Evolutionary conservation across 2,113 vertebrate genomes (phyloP).

Genomic region (Neopipo cinnamomea): DNA sequence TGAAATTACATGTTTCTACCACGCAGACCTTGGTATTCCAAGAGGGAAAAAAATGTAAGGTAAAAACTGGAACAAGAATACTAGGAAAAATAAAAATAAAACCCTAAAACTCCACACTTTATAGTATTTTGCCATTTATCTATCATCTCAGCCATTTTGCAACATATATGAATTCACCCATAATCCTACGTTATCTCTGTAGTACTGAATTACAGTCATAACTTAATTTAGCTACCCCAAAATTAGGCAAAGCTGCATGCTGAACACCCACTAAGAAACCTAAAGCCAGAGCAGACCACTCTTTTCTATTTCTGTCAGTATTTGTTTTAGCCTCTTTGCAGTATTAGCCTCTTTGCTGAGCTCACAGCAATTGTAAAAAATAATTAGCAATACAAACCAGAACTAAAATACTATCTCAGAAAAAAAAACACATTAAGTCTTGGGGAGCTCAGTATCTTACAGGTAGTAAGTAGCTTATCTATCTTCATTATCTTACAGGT

Average conservation of each 20-base stretch:
- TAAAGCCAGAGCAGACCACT: not conserved
- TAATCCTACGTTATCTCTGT: not conserved
- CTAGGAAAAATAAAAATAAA: not conserved
- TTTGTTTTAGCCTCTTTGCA: not conserved
- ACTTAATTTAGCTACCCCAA: not conserved
- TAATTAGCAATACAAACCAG: not conserved
- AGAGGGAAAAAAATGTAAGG: not conserved
- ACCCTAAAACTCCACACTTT: not conserved
- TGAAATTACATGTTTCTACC: not conserved
- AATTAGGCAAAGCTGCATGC: not conserved
- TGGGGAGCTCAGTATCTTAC: not conserved
- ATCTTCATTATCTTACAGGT: not conserved
- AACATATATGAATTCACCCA: fast-evolving
- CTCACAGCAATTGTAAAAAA: not conserved
- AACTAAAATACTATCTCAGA: not conserved
- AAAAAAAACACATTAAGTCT: not conserved
- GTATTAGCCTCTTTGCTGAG: not conserved
- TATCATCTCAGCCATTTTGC: not conserved
- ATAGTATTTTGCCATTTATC: not conserved
- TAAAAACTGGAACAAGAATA: not conserved
- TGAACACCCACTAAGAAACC: not conserved
- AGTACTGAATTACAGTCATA: not conserved
- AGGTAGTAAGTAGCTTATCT: no score
- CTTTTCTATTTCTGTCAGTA: not conserved
- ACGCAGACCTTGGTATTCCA: not conserved